These are phyloP conservation scores for Centropus bengalensis DNA, from an alignment of 2,113 vertebrate species.

Conservation along the genomic window DNA sequence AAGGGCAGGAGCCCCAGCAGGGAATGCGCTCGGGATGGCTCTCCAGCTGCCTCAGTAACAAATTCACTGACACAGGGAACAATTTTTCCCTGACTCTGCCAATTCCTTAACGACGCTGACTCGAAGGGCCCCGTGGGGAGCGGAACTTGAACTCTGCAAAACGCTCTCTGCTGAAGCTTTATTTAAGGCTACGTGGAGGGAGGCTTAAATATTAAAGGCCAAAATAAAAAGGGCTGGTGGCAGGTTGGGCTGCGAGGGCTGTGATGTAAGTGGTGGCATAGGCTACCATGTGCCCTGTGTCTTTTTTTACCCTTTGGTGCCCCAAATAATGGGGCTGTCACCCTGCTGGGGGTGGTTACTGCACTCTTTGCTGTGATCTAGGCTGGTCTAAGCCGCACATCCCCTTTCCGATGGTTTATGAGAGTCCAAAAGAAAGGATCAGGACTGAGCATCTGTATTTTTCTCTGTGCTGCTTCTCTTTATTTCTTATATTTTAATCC, in stretches of 20 bases:
- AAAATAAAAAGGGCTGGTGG: background rate
- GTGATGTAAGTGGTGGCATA: accelerated
- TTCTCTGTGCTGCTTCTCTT: constrained; percentile 54
- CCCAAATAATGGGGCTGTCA: background rate
- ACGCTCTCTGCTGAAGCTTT: constrained; percentile 29
- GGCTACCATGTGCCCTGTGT: background rate
- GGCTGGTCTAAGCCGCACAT: background rate
- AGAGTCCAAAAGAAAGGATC: constrained; percentile 5
- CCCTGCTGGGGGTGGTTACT: background rate
- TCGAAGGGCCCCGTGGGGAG: background rate
- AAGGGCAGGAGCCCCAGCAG: background rate
- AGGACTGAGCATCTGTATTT: background rate
- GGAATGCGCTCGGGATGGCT: accelerated
- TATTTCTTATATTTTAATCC: constrained; percentile 44
- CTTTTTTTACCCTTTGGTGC: background rate
- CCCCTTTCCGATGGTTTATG: background rate
- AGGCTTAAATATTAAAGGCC: background rate
- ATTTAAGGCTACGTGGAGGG: background rate
- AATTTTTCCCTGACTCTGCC: constrained; percentile 50
- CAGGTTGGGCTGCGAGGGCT: background rate
- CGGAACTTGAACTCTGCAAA: constrained; percentile 16
- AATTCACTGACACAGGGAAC: constrained; percentile 43
- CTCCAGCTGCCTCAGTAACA: background rate
- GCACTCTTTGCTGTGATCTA: too few species aligned
- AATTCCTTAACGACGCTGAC: background rate